Conservation (phyloP, 2,888 invertebrate genomes). For the Coronaproctus castanopsis region DNA sequence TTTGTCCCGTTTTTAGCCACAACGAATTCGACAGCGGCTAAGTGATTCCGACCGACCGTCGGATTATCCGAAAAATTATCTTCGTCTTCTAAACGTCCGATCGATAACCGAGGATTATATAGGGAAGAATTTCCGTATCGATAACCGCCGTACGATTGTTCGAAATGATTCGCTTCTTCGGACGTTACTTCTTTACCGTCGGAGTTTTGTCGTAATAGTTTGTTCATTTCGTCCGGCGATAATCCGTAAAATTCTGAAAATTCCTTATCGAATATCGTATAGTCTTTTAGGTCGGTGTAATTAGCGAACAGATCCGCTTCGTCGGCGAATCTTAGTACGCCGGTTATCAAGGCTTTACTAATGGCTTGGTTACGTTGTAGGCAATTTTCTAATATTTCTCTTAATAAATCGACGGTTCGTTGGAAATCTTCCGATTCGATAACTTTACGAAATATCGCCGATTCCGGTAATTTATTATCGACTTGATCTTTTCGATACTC, state of each 20-base stretch:
- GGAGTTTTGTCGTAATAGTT: too few species aligned
- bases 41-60: too few species aligned
- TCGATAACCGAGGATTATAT: too few species aligned
- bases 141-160: too few species aligned
- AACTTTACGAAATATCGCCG: neutral
- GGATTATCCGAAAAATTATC: too few species aligned
- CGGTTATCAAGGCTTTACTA: neutral
- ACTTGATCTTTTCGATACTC: neutral
- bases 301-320: neutral
- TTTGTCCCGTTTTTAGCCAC: too few species aligned
- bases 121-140: too few species aligned
- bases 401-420: neutral
- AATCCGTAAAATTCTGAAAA: neutral
- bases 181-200: too few species aligned
- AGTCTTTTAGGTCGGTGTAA: neutral
- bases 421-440: neutral
- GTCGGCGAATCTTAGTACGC: neutral
- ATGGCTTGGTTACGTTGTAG: neutral
- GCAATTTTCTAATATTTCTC: neutral
- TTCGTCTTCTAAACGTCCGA: too few species aligned
- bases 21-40: too few species aligned
- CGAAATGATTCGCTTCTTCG: too few species aligned
- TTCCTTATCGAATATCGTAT: neutral
- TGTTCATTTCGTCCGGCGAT: neutral
- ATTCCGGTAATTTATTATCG: neutral